phyloP scores from a whole-genome alignment of 2,888 invertebrate genomes.

The Drosophila rellima region DNA sequence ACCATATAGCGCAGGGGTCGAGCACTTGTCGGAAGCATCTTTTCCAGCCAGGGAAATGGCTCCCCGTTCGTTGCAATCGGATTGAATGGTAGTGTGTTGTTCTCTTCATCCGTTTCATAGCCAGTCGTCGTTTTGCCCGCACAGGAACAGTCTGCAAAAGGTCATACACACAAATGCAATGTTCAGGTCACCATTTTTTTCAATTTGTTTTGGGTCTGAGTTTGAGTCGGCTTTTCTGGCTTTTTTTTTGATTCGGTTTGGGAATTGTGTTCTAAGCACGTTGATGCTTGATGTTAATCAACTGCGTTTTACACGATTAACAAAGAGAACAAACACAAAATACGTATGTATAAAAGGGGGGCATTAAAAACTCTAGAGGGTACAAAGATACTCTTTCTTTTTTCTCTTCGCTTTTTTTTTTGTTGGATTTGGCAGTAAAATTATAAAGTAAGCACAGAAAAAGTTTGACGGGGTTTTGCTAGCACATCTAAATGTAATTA shows the following conservation, averaged over 20 bases:
- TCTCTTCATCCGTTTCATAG: slow-evolving; percentile 88
- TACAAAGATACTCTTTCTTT: slow-evolving; percentile 3
- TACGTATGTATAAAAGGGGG: neutral
- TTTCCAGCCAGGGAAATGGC: slow-evolving; percentile 91
- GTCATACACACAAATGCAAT: slow-evolving; percentile 56
- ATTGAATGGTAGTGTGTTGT: slow-evolving; percentile 88
- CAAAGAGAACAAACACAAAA: slow-evolving; percentile 50
- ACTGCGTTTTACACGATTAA: slow-evolving; percentile 76
- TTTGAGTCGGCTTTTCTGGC: slow-evolving; percentile 6
- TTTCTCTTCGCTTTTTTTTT: neutral
- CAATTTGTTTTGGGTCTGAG: slow-evolving; percentile 5
- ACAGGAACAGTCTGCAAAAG: slow-evolving; percentile 89
- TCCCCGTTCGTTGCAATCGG: slow-evolving; percentile 91
- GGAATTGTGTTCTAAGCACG: slow-evolving; percentile 69
- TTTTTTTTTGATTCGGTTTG: slow-evolving; percentile 36
- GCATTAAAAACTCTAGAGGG: slow-evolving; percentile 23
- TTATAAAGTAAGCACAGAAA: neutral
- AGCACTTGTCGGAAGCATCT: slow-evolving; percentile 91
- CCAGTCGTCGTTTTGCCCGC: slow-evolving; percentile 89
- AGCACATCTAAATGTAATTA: slow-evolving; percentile 60
- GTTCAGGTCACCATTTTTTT: slow-evolving; percentile 11
- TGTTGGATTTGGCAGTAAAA: slow-evolving; percentile 1
- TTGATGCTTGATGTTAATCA: slow-evolving; percentile 68
- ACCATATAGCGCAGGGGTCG: slow-evolving; percentile 94
- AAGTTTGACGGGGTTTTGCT: slow-evolving; percentile 43